Base-by-base conservation (phyloP, 2,888 invertebrate genomes). In the Cyclophora punctaria region DNA sequence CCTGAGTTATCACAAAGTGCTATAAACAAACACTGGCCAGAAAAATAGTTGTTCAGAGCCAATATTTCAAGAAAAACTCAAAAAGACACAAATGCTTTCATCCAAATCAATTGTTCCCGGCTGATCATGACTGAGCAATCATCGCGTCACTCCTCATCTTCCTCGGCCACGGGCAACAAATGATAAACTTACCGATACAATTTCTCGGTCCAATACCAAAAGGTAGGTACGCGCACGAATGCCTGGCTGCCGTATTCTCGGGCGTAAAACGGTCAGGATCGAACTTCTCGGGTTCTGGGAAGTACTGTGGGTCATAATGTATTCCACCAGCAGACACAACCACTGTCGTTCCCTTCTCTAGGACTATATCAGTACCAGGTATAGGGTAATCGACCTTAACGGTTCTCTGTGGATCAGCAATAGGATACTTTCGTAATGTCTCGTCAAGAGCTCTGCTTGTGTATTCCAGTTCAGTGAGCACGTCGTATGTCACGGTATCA, bases 401-500 rank as follows among this genome's bases (percentile, higher is more conserved):
- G 5, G 7, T 42, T 6, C 58, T 42, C 47, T 49, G 50, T 41
- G 33, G 33, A 44, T 4, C 34, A 20, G 2, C 5, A 4, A 44
- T 20, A 7, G 44, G 44, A 34, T 44, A 34, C 4, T 33, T 5
- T 34, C 44, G 20, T 3, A 44, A 34, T 43, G 34, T 44, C 7
- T 44, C 44, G 33, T 20, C 5, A 2, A 44, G 3, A 5, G 77
- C 76, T 65, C 73, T 71, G 6, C 78, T 75, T 48, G 87, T 51
- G 53, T 85, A 87, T 6, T 64, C 62, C 73, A 88, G 71, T 33
- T 80, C 78, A 7, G 60, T 64, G 5, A 88, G 41, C 0, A 66
- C 55, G 2, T 86, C 83, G 44, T 82, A 85, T 3, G 73, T 73
- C 7, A 87, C 4, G 4, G 4, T 55, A 5, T 73, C 57, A 53